Conservation (phyloP, 2,113 vertebrate genomes). For the Mobula hypostoma region DNA sequence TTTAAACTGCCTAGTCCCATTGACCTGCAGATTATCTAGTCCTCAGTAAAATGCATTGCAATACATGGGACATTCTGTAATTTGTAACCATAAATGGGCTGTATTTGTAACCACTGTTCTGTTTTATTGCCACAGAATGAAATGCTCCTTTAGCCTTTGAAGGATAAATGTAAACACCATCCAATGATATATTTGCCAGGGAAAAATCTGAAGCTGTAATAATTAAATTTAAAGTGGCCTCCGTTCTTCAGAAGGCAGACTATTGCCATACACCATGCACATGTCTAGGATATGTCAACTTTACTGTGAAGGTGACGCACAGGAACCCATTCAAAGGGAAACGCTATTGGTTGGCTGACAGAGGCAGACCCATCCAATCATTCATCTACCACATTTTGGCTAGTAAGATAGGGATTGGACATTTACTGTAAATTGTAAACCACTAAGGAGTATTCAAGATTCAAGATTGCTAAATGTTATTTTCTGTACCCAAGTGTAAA, state of each 20-base stretch:
- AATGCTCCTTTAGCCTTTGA: conserved; percentile 28
- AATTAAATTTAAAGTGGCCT: neutral
- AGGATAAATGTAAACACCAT: neutral
- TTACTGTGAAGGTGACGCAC: neutral
- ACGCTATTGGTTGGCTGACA: too few species aligned
- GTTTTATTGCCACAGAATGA: conserved; percentile 27
- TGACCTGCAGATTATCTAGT: too few species aligned
- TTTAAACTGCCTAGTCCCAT: too few species aligned
- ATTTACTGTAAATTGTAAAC: too few species aligned
- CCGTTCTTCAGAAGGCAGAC: neutral
- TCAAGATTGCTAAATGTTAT: too few species aligned
- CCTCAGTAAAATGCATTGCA: neutral
- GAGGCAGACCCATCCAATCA: too few species aligned
- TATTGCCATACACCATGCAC: conserved; percentile 9
- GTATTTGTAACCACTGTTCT: conserved; percentile 6
- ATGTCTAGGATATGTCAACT: conserved; percentile 4
- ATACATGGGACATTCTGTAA: neutral
- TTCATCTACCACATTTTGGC: neutral
- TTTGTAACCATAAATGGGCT: neutral
- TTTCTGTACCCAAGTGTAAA: too few species aligned
- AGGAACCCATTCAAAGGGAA: neutral
- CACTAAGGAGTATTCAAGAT: too few species aligned
- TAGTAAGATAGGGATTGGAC: too few species aligned
- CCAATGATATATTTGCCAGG: conserved; percentile 22
- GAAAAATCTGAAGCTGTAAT: conserved; percentile 4